Percentiles rank a stretch among this genome's conserved stretches.
Conservation (phyloP, 2,888 invertebrate genomes). For the Yponomeuta malinellus region DNA sequence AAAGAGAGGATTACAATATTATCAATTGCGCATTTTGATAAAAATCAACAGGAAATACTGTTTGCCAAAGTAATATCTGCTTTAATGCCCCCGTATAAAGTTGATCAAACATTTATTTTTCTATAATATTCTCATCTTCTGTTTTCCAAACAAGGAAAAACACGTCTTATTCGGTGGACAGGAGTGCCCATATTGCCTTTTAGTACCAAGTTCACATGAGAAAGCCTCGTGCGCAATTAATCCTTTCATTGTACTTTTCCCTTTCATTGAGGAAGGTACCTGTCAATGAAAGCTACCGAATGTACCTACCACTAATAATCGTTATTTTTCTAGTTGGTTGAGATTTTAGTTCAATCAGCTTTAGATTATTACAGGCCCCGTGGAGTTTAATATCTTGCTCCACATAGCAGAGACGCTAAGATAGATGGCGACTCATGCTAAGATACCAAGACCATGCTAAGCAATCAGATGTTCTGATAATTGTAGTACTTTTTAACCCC, state of each 20-base stretch:
- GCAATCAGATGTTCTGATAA: too few species aligned
- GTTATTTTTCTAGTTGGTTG: neutral
- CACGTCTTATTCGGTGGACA: neutral
- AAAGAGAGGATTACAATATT: neutral
- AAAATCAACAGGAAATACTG: neutral
- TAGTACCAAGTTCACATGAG: neutral
- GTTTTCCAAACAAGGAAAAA: neutral
- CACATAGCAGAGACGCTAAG: too few species aligned
- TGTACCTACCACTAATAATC: neutral
- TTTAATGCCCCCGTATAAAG: neutral
- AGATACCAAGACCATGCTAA: too few species aligned
- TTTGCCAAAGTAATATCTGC: neutral
- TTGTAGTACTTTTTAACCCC: too few species aligned
- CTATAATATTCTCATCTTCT: neutral
- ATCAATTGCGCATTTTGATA: neutral
- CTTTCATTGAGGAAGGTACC: neutral
- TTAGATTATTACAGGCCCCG: too few species aligned
- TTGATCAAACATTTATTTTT: neutral
- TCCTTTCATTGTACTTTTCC: conserved; percentile 8
- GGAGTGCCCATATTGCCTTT: neutral
- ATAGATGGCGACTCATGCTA: too few species aligned
- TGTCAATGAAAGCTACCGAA: neutral
- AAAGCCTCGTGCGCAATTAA: conserved; percentile 10
- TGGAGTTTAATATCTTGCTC: too few species aligned
- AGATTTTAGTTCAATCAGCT: neutral